phyloP scores from a whole-genome alignment of 2,888 invertebrate genomes.

The Neelides folsomi region DNA sequence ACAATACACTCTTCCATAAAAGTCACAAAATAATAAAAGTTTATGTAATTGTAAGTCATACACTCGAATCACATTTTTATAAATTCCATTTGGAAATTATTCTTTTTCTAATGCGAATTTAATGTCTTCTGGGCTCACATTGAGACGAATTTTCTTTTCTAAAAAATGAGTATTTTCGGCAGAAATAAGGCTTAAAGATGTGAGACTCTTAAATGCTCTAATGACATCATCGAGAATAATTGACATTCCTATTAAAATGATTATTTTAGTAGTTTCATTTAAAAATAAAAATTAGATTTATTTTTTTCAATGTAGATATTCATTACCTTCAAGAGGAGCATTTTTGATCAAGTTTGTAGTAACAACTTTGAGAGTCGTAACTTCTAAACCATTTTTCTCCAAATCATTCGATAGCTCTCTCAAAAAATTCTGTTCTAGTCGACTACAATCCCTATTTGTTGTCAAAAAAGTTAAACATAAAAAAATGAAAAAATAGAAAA shows the following conservation, averaged over 20 bases:
- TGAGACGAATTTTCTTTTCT: constrained; percentile 20
- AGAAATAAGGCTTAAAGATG: constrained; percentile 16
- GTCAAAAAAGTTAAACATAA: too few species aligned
- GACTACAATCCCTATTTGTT: constrained; percentile 20
- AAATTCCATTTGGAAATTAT: background rate
- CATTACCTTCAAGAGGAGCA: constrained; percentile 22
- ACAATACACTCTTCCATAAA: too few species aligned
- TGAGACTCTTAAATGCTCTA: constrained; percentile 16
- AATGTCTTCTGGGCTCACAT: constrained; percentile 25
- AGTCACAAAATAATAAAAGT: too few species aligned
- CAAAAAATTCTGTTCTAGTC: constrained; percentile 21
- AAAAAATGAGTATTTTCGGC: constrained; percentile 16
- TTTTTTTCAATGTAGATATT: too few species aligned
- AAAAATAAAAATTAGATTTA: background rate
- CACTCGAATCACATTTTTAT: too few species aligned
- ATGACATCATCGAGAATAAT: constrained; percentile 16
- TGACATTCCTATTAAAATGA: constrained; percentile 8
- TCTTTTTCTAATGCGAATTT: constrained; percentile 19
- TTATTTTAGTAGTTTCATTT: background rate
- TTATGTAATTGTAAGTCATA: too few species aligned
- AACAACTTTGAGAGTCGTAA: constrained; percentile 16
- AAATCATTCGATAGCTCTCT: constrained; percentile 17
- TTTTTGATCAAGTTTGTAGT: constrained; percentile 10
- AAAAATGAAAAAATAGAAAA: background rate
- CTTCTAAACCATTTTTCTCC: constrained; percentile 20